These are phyloP conservation scores for Ailuropoda melanoleuca DNA, from an alignment of 2,113 vertebrate genomes.

Conservation along the genomic window DNA sequence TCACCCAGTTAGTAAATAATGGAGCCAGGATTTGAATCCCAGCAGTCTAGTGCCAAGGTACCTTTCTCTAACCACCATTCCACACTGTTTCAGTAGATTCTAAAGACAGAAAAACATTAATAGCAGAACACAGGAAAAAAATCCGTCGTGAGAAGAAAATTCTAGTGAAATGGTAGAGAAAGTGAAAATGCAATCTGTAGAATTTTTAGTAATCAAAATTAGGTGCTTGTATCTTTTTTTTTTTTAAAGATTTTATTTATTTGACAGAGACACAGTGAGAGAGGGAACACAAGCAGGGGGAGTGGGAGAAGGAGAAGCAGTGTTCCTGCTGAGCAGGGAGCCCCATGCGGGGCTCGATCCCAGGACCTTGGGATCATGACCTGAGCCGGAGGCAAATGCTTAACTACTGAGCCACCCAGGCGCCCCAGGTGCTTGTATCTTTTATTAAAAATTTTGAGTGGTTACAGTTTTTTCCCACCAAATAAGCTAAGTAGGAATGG, in stretches of 20 bases:
- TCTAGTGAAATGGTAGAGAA: slow-evolving; percentile 27
- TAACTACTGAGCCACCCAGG: too few species aligned
- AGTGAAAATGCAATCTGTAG: not conserved
- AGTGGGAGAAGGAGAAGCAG: too few species aligned
- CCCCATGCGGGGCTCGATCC: too few species aligned
- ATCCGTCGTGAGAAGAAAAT: not conserved
- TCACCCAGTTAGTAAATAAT: not conserved
- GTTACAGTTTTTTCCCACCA: not conserved
- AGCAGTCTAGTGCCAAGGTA: not conserved
- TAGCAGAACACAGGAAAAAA: not conserved
- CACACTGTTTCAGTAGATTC: not conserved
- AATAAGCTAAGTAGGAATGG: not conserved
- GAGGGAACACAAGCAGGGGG: too few species aligned
- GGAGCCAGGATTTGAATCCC: not conserved
- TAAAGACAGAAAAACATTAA: not conserved
- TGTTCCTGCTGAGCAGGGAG: too few species aligned
- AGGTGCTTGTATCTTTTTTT: not conserved
- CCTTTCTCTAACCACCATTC: not conserved
- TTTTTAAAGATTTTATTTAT: too few species aligned
- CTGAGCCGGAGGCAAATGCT: too few species aligned
- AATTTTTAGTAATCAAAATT: slow-evolving; percentile 2
- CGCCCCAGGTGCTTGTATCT: not conserved
- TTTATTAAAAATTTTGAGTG: not conserved
- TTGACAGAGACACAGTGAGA: too few species aligned
- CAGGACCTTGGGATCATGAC: too few species aligned